Evolutionary conservation across 2,113 vertebrate species (phyloP), one percentile per base, ranked within the genome.

Genomic region (Caracal caracal): DNA sequence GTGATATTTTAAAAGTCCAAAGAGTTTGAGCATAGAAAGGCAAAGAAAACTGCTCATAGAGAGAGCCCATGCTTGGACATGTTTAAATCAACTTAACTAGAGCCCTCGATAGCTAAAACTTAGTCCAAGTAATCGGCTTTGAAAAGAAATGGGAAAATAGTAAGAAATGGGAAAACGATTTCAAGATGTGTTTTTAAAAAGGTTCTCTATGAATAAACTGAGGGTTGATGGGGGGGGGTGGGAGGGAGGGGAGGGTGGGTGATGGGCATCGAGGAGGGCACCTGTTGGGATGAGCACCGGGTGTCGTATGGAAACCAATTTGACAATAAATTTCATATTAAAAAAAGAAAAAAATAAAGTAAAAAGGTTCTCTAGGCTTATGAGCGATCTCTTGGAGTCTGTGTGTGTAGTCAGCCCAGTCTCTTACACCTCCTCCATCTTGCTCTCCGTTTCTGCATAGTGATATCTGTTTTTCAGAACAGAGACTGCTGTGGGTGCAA

Each of bases 1-100:
- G 22, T 56, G 47, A 91, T 75, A 79, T 95, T 95, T 96, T 37
- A 13, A 87, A 92, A 91, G 66, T 88, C 56, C 28, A 40, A 89
- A 85, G 79, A 97, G 19, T 93, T 84, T 89, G 68, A 94, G 20
- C 40, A 49, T 73, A 85, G 88, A 88, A 96, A 90, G 26, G 24
- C 59, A 85, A 97, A 94, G 59, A 92, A 92, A 68, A 91, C 37
- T 88, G 88, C 12, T 61, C 49, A 61, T 37, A 65, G 88, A 79
- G 33, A 80, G 22, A 96, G 26, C 10, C 19, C 33, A 70, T 92
- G 35, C 24, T 71, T 12, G 88, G 16, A 84, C 65, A 59, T 76
- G 93, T 95, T 78, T 11, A 93, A 85, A 95, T 89, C 84, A 78
- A 82, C 16, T 70, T 59, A 61, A n/a, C 35, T 71, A 59, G 59